Evolutionary conservation across 2,797 vertebrate species (phyloP), one percentile per base, ranked within the genome.

Genomic region (Ambastaia sidthimunki): DNA sequence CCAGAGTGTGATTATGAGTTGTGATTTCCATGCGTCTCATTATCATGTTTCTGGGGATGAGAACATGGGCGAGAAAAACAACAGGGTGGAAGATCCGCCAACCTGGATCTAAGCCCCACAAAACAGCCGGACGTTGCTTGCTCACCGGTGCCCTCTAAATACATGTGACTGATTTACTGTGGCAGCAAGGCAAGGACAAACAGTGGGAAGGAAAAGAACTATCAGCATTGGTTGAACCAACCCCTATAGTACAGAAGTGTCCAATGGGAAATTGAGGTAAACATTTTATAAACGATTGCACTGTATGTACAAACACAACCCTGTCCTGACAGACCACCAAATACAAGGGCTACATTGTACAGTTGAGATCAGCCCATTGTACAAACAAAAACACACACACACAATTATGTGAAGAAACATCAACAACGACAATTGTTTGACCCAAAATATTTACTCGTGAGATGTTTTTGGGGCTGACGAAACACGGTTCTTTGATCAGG

Each of bases 401-500:
- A 48, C 48, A 65, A 44, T 37, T 41, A 68, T 52, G 25, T 37
- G 19, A 66, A 28, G 37, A 68, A 67, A 48, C 37, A 28, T 50
- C 57, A 57, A 75, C 37, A 67, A 67, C 12, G 44, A 70, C 13
- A 65, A 19, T 1, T 54, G 50, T 11, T 18, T 48, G 54, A 41
- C 28, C 50, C 68, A 50, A 63, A 69, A n/a, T 50, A 75, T 71
- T 31, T 21, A 9, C 60, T 74, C 21, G 65, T 78, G 60, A 62
- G n/a, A 67, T 62, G 52, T 71, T 55, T 48, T 59, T 13, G 3
- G 3, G 18, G 44, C 15, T 48, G 68, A 13, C 7, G 37, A 72
- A 78, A 67, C 37, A 80, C 74, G 69, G 60, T 82, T 88, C 90
- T 92, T 93, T 93, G 90, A 93, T 93, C 89, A 88, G 11, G 76